A percentile compares a stretch with the other conserved stretches of the same genome.
Evolutionary conservation across 1,140 invertebrate species (phyloP).

Genomic region (Drosophila santomea): DNA sequence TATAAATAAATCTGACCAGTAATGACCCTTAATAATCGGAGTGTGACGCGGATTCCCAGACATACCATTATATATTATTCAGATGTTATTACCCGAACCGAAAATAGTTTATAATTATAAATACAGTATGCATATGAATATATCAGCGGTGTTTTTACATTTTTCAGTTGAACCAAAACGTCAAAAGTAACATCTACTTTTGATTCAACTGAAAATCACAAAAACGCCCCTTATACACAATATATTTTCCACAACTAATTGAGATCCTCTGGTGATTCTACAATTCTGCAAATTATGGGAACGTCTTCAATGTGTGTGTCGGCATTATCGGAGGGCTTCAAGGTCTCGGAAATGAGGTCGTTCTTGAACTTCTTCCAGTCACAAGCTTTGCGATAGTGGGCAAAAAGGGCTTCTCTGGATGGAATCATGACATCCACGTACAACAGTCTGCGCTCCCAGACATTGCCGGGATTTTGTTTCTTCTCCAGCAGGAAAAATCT

Average conservation of each 20-base stretch:
- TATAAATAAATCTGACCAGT: neutral
- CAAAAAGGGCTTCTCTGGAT: conserved; percentile 84
- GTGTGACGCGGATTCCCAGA: neutral
- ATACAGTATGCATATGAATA: neutral
- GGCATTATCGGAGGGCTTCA: conserved; percentile 11
- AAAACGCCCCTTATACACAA: neutral
- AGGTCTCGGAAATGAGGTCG: conserved; percentile 76
- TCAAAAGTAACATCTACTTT: neutral
- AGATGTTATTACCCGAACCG: neutral
- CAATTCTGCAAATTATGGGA: conserved; percentile 77
- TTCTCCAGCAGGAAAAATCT: conserved; percentile 86
- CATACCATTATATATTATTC: neutral
- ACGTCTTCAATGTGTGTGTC: conserved; percentile 59
- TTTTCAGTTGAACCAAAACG: conserved; percentile 8
- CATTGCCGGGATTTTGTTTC: conserved; percentile 86
- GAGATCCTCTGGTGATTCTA: conserved; percentile 37
- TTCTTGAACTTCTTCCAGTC: conserved; percentile 86
- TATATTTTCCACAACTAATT: neutral
- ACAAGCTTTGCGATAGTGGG: conserved; percentile 84
- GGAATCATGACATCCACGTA: conserved; percentile 87
- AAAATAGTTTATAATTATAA: neutral
- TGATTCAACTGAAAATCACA: neutral
- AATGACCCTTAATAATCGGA: neutral
- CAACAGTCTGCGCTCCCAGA: conserved; percentile 86
- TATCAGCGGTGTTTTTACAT: neutral